Percentiles rank a stretch among this genome's conserved stretches.
Evolutionary conservation across 2,888 invertebrate genomes (phyloP).

Genomic region (Ophioninae sp.): DNA sequence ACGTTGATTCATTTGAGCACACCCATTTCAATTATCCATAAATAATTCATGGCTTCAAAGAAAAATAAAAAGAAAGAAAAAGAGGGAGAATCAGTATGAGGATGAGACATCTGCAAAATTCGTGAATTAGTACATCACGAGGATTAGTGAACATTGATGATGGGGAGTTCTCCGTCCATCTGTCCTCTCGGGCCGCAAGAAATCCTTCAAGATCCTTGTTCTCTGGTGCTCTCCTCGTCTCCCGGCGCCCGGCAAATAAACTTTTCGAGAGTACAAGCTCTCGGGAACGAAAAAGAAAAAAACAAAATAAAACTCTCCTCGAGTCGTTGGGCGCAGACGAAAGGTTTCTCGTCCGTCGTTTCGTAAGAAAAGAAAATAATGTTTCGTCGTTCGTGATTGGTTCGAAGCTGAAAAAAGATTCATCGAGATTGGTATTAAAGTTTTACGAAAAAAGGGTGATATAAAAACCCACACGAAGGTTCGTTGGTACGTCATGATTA

Average conservation of each 20-base stretch:
- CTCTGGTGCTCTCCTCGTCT: neutral
- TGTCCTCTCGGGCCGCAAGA: slow-evolving; percentile 21
- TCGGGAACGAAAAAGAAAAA: neutral
- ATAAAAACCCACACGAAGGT: neutral
- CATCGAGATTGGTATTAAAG: neutral
- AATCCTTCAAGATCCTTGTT: slow-evolving; percentile 43
- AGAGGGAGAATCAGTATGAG: neutral
- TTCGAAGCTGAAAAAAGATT: neutral
- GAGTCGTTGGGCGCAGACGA: neutral
- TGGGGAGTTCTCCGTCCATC: slow-evolving; percentile 17
- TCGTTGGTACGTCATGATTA: neutral
- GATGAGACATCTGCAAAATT: neutral
- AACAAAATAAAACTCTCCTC: neutral
- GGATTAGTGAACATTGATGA: slow-evolving; percentile 8
- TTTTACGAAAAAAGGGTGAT: neutral
- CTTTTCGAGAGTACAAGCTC: slow-evolving; percentile 11
- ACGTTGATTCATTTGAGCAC: neutral
- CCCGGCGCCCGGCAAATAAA: slow-evolving; percentile 12
- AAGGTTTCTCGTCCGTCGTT: slow-evolving; percentile 17
- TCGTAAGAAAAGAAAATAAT: slow-evolving; percentile 10
- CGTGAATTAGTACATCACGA: neutral
- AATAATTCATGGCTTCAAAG: neutral
- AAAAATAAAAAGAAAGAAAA: neutral
- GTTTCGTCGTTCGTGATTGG: slow-evolving; percentile 11
- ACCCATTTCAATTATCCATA: neutral